Percentiles rank a stretch among this genome's conserved stretches.
phyloP scores from a whole-genome alignment of 2,113 vertebrate genomes.

The Heliornis fulica region DNA sequence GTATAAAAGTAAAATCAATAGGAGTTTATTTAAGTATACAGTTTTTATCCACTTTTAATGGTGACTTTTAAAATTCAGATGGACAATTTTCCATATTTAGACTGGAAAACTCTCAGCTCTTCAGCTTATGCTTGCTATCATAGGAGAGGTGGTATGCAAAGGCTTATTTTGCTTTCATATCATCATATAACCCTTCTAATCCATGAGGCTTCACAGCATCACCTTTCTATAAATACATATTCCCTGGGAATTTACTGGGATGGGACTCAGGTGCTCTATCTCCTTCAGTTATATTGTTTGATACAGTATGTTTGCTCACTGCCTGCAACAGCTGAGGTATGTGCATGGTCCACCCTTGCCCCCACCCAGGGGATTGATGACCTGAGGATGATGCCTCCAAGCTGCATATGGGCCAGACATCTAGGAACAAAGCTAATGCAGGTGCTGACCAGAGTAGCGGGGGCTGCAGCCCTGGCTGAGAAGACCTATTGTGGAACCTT shows the following conservation, averaged over 20 bases:
- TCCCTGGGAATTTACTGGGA: neutral
- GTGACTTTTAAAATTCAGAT: neutral
- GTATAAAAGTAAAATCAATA: neutral
- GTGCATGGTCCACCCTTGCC: neutral
- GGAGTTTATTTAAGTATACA: neutral
- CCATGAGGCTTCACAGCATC: neutral
- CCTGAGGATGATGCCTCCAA: neutral
- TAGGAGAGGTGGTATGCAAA: neutral
- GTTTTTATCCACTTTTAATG: neutral
- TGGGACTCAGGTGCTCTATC: constrained; percentile 17
- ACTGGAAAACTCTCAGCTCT: neutral
- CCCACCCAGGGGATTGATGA: neutral
- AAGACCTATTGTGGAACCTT: neutral
- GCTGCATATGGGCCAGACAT: neutral
- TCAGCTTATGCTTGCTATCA: neutral
- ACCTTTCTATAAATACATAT: neutral
- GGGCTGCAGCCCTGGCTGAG: neutral
- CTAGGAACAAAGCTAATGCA: neutral
- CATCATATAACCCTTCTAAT: neutral
- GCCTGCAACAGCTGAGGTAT: neutral
- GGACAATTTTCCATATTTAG: neutral
- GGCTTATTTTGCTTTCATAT: neutral
- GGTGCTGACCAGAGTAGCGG: neutral
- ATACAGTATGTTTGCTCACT: neutral
- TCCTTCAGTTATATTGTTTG: neutral